Percentiles rank a stretch among this genome's conserved stretches.
phyloP scores from a whole-genome alignment of 2,797 vertebrate genomes.

The Smutsia gigantea region DNA sequence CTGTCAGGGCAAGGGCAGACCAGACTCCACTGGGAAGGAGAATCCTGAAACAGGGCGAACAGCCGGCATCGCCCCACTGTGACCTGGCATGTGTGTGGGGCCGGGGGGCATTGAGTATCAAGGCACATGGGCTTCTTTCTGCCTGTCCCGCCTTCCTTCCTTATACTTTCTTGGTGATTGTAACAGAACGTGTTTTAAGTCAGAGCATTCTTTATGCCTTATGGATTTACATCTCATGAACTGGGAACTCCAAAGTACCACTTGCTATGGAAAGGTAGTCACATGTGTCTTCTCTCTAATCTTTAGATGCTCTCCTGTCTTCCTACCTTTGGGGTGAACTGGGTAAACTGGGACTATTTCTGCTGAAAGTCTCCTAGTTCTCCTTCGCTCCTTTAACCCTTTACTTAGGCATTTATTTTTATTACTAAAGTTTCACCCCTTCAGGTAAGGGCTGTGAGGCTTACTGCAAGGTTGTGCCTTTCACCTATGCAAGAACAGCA shows the following conservation, averaged over 20 bases:
- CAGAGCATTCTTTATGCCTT: background rate
- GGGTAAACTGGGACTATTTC: conserved; percentile 22
- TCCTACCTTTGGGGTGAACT: background rate
- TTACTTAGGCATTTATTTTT: conserved; percentile 12
- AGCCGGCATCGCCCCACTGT: background rate
- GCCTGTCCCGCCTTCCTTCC: background rate
- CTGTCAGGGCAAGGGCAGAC: background rate
- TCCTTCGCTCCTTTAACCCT: background rate
- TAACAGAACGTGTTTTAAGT: background rate
- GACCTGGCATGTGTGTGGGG: background rate
- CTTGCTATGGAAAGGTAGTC: background rate
- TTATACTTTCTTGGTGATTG: background rate
- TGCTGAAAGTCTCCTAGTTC: conserved; percentile 7
- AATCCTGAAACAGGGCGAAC: background rate
- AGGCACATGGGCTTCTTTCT: background rate
- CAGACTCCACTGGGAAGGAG: background rate
- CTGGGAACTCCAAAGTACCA: conserved; percentile 10
- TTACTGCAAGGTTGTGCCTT: background rate
- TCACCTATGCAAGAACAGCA: conserved; percentile 36
- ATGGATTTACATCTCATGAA: background rate
- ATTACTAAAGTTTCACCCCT: conserved; percentile 10
- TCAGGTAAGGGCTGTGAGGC: background rate
- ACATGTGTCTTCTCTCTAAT: background rate
- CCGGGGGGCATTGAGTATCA: background rate
- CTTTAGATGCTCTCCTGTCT: conserved; percentile 8